Base-by-base conservation (phyloP, 2,113 vertebrate species). In the Cinclus cinclus region DNA sequence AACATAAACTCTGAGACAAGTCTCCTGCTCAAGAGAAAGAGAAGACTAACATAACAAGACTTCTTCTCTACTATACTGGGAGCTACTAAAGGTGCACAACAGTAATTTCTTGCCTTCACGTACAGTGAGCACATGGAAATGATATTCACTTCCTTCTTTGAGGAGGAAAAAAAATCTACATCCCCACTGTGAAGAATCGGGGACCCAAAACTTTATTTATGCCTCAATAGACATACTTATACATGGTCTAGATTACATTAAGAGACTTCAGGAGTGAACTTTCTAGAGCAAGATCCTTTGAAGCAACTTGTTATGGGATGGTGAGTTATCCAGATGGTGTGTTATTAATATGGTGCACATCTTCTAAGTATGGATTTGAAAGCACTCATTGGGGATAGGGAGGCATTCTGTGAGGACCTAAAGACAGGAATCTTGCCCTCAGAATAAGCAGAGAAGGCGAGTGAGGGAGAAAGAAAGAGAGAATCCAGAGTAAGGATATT, bases 291-390 rank as follows among this genome's bases (percentile, higher is more conserved):
- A 92, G 13, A 58, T 31, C 15, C 22, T 77, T 73, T 77, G 15
- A 83, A 52, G 15, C 0, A 58, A n/a, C 4, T 60, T 46, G 10
- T 5, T 6, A 7, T 55, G 15, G 2, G 4, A 6, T 17, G 8
- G 6, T 63, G 37, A 55, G 21, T 46, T 71, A 22, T 60, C 28
- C 37, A 83, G 25, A 49, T 42, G 31, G n/a, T 3, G 4, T 60
- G 24, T 41, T 78, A 81, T 22, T 74, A 35, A n/a, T 41, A 53
- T 56, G 18, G 7, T 35, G 4, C 4, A 30, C 0, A 1, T 27
- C 22, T 67, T 79, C 42, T 35, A 35, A 41, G 11, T 9, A n/a
- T 4, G 1, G 2, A 56, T 85, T 78, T 63, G 31, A 79, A 49
- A 78, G 16, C 5, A 55, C 5, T 53, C 13, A 25, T 18, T 41